These are phyloP conservation scores for Heliothis peltigera DNA, from an alignment of 2,888 invertebrate species.

Conservation along the genomic window DNA sequence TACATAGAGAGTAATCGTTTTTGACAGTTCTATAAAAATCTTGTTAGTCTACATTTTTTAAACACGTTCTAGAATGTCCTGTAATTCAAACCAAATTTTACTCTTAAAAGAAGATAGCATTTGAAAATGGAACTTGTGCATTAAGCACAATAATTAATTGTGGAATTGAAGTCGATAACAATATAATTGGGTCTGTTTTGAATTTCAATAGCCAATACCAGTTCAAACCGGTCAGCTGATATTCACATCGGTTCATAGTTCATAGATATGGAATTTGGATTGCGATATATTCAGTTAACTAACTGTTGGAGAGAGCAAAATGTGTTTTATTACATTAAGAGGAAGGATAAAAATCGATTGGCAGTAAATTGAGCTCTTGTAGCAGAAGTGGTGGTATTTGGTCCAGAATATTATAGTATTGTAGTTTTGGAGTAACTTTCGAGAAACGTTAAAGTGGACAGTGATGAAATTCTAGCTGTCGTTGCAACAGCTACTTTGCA, in stretches of 20 bases:
- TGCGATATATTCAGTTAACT: constrained; percentile 52
- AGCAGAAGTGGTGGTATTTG: not conserved
- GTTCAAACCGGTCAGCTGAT: constrained; percentile 48
- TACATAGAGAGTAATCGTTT: too few species aligned
- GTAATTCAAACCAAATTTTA: not conserved
- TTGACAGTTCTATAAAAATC: too few species aligned
- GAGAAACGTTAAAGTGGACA: constrained; percentile 23
- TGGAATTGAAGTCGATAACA: constrained; percentile 22
- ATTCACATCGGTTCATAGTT: constrained; percentile 48
- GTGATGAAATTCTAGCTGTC: constrained; percentile 29
- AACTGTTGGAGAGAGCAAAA: constrained; percentile 13
- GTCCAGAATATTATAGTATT: not conserved
- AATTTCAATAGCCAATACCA: constrained; percentile 34
- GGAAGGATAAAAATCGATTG: constrained; percentile 22
- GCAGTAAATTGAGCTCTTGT: not conserved
- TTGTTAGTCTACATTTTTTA: too few species aligned
- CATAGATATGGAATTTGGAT: constrained; percentile 55
- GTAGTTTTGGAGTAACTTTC: constrained; percentile 20
- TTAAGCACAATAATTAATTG: not conserved
- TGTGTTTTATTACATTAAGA: not conserved
- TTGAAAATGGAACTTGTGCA: constrained; percentile 5
- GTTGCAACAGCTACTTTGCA: constrained; percentile 29
- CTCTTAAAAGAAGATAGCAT: not conserved
- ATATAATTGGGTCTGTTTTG: constrained; percentile 33
- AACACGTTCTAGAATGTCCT: not conserved